Conservation (phyloP, 2,888 invertebrate genomes). For the Gymnoscelis rufifasciata region DNA sequence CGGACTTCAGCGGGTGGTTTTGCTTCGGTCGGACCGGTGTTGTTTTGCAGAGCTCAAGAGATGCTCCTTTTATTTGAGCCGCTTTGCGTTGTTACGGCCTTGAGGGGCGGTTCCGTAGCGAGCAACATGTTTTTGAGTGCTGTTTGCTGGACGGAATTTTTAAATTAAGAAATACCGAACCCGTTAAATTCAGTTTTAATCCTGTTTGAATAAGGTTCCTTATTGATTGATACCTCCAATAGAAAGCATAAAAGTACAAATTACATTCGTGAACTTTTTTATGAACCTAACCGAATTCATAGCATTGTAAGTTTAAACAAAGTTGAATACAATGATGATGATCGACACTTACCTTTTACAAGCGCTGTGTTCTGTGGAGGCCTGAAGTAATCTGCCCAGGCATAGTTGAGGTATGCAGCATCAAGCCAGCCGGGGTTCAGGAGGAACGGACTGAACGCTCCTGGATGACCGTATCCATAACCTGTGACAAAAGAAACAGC, state of each 20-base stretch:
- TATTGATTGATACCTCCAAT: neutral
- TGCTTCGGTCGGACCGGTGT: slow-evolving; percentile 75
- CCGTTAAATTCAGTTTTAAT: slow-evolving; percentile 37
- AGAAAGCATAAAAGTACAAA: neutral
- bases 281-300: neutral
- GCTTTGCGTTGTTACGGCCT: slow-evolving; percentile 71
- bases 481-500: slow-evolving; percentile 73
- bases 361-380: slow-evolving; percentile 69
- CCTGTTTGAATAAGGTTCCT: slow-evolving; percentile 2
- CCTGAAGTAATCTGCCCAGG: slow-evolving; percentile 85
- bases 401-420: slow-evolving; percentile 89
- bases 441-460: slow-evolving; percentile 87
- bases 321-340: no score
- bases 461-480: slow-evolving; percentile 89
- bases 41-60: slow-evolving; percentile 78
- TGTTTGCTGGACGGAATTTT: slow-evolving; percentile 73
- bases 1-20: slow-evolving; percentile 78
- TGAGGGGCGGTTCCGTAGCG: slow-evolving; percentile 64
- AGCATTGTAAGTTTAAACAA: no score
- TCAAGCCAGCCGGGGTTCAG: slow-evolving; percentile 92
- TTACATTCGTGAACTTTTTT: neutral
- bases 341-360: slow-evolving; percentile 77
- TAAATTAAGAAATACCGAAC: slow-evolving; percentile 70
- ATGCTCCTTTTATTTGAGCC: slow-evolving; percentile 76
- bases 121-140: slow-evolving; percentile 72